A percentile compares a stretch with the other conserved stretches of the same genome.
phyloP scores from a whole-genome alignment of 2,888 invertebrate species.

The Mimas tiliae region DNA sequence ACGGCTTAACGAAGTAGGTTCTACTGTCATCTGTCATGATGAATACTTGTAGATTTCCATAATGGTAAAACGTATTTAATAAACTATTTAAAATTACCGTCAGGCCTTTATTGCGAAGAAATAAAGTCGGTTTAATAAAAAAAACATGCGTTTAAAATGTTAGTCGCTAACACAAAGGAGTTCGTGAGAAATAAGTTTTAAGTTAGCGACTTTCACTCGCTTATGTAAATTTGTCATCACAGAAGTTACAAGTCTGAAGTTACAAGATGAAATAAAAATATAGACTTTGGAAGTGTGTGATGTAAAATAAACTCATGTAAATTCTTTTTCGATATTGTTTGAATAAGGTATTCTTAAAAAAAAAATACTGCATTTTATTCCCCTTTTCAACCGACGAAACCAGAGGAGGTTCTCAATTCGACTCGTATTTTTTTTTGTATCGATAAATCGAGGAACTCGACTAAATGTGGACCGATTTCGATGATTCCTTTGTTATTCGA shows the following conservation, averaged over 20 bases:
- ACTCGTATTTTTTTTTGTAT: too few relatives aligned
- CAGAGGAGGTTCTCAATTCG: too few relatives aligned
- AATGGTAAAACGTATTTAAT: too few relatives aligned
- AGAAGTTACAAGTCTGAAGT: slow-evolving; percentile 7
- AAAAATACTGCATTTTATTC: too few relatives aligned
- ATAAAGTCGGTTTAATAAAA: neutral
- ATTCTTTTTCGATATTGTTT: neutral
- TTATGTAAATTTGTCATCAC: slow-evolving; percentile 39
- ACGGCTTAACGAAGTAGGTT: too few relatives aligned
- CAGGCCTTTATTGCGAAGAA: neutral
- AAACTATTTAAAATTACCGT: too few relatives aligned
- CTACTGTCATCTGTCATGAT: too few relatives aligned
- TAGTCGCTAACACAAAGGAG: neutral
- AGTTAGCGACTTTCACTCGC: slow-evolving; percentile 36
- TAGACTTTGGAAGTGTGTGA: neutral
- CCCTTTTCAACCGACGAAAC: too few relatives aligned
- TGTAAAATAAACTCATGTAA: neutral
- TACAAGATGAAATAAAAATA: slow-evolving; percentile 12
- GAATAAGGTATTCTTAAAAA: neutral
- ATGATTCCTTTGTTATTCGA: too few relatives aligned
- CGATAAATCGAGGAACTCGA: too few relatives aligned
- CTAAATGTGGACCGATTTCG: too few relatives aligned
- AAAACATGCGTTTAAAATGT: slow-evolving; percentile 6
- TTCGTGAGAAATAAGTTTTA: slow-evolving; percentile 34
- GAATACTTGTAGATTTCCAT: too few relatives aligned